Evolutionary conservation across 2,113 vertebrate species (phyloP).

Genomic region (Callithrix jacchus): DNA sequence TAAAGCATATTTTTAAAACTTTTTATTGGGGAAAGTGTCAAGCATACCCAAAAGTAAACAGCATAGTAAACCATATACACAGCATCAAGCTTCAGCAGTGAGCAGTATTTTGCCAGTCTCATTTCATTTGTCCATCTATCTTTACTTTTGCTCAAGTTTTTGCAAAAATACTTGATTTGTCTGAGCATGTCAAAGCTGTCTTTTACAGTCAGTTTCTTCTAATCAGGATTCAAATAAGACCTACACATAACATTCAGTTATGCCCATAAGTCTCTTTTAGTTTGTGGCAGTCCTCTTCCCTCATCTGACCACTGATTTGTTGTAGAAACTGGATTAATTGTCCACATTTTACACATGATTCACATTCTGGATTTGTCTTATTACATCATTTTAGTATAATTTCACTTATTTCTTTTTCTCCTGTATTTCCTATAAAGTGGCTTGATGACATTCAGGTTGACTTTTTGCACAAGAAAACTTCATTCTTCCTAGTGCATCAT

Average conservation of each 20-base stretch:
- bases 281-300: neutral
- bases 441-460: neutral
- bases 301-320: neutral
- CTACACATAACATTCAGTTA: neutral
- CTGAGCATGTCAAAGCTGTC: neutral
- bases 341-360: neutral
- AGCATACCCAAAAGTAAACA: neutral
- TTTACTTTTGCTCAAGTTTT: neutral
- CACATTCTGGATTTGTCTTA: neutral
- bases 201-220: neutral
- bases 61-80: neutral
- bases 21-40: neutral
- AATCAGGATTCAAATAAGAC: neutral
- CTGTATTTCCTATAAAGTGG: neutral
- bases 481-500: neutral
- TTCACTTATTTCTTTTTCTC: neutral
- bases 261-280: neutral
- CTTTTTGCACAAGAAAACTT: neutral
- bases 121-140: neutral
- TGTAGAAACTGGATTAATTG: neutral
- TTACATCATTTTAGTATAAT: neutral
- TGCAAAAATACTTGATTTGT: conserved; percentile 11
- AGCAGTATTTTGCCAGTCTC: neutral
- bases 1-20: neutral
- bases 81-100: neutral